Conservation (phyloP, 2,113 vertebrate species). For the Casuarius casuarius region DNA sequence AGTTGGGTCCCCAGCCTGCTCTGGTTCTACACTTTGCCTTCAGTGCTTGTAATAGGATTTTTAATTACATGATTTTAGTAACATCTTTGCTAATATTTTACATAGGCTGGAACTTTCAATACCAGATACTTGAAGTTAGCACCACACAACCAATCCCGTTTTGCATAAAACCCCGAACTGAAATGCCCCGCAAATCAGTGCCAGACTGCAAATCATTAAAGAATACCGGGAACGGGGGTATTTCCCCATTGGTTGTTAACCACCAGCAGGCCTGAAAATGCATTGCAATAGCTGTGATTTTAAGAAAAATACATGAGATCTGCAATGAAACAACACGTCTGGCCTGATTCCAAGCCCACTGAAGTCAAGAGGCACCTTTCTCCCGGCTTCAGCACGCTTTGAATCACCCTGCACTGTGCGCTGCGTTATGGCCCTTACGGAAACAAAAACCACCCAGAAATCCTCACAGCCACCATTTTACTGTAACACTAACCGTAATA, state of each 20-base stretch:
- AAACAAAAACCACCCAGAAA: not conserved
- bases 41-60: not conserved
- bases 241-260: not conserved
- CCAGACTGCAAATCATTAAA: not conserved
- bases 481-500: not conserved
- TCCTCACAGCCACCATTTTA: not conserved
- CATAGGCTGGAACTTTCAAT: not conserved
- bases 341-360: not conserved
- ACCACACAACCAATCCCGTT: not conserved
- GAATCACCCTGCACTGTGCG: accelerated
- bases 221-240: not conserved
- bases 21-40: not conserved
- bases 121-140: not conserved
- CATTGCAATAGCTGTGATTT: not conserved
- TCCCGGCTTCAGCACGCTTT: not conserved
- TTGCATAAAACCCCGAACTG: not conserved
- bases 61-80: not conserved
- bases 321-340: not conserved
- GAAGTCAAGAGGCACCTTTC: not conserved
- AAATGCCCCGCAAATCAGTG: not conserved
- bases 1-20: not conserved
- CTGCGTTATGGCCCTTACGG: not conserved
- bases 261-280: not conserved
- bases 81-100: not conserved
- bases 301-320: not conserved